Base-by-base conservation (phyloP, 2,113 vertebrate species). In the Xerus inauris region DNA sequence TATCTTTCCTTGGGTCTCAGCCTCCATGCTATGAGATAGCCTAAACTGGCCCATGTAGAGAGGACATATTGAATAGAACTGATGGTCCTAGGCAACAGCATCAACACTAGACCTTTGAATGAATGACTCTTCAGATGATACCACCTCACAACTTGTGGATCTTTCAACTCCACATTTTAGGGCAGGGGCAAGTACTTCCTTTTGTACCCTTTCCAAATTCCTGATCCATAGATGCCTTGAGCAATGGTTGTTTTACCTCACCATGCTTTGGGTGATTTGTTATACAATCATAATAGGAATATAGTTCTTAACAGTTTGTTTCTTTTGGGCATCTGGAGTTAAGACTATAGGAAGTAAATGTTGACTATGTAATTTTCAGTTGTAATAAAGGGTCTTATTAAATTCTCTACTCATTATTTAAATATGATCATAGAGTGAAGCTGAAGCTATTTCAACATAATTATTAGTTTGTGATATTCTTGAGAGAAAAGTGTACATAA, bases 391-490 rank as follows among this genome's bases (percentile, higher is more conserved):
- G 20, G 76, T 96, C n/a, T 92, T 85, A 83, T 14, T 88, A 79
- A 89, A 94, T 75, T 89, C 38, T 95, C 42, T 81, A n/a, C 19
- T 67, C n/a, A 89, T 94, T 94, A 57, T 20, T 89, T 28, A 95
- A 86, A 92, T 85, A 57, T 6, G 94, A 35, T 91, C 42, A 86
- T 75, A 90, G 8, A 83, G 51, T 26, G 42, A 84, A 95, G 42
- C 20, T 86, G 26, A 87, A 88, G 64, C 82, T 94, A 94, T 94
- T 94, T 89, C 57, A 93, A 92, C 35, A 85, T 85, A 51, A 86
- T 75, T 83, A 88, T 22, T 71, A 77, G 57, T 83, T 86, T 81
- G 65, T 83, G 65, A 83, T 86, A 82, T 96, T 75, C 62, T 88
- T 96, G 42, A 73, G 11, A 87, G 42, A 91, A 75, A 62, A 85